A percentile compares a stretch with the other conserved stretches of the same genome.
Conservation (phyloP, 2,888 invertebrate genomes). For the Ormyrus thymus region DNA sequence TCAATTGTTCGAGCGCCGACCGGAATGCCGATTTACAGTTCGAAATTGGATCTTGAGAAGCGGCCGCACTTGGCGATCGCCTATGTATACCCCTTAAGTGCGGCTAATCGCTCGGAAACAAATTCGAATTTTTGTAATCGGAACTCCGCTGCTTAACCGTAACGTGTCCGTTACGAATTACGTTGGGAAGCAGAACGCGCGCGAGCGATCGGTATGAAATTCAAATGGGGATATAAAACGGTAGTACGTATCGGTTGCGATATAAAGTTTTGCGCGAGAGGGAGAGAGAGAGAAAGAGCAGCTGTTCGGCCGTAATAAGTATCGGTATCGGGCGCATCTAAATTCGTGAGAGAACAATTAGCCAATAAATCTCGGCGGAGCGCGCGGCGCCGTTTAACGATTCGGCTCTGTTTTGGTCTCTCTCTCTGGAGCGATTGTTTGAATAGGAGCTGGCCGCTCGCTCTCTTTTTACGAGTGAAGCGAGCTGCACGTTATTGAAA, state of each 20-base stretch:
- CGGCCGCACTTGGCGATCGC: no score
- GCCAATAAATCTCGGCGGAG: slow-evolving; percentile 34
- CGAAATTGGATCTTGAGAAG: no score
- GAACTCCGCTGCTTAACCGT: background rate
- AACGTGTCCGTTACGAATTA: slow-evolving; percentile 5
- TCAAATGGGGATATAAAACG: slow-evolving; percentile 19
- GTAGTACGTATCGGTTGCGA: slow-evolving; percentile 6
- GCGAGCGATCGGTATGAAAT: background rate
- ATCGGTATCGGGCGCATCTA: slow-evolving; percentile 23
- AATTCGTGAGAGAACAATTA: slow-evolving; percentile 35
- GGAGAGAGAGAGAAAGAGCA: background rate
- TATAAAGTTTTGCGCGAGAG: background rate
- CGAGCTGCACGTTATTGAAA: background rate
- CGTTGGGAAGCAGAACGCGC: slow-evolving; percentile 12
- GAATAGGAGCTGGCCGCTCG: background rate
- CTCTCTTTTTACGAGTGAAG: background rate
- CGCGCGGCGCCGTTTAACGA: slow-evolving; percentile 7
- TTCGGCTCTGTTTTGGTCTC: slow-evolving; percentile 22
- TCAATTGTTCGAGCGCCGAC: no score
- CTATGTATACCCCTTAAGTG: no score
- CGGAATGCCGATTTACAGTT: no score
- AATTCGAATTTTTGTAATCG: no score
- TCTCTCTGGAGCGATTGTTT: background rate
- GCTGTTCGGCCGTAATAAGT: background rate
- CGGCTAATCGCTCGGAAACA: background rate